Evolutionary conservation across 2,888 invertebrate genomes (phyloP).

Genomic region (Acanthacorydalis orientalis): DNA sequence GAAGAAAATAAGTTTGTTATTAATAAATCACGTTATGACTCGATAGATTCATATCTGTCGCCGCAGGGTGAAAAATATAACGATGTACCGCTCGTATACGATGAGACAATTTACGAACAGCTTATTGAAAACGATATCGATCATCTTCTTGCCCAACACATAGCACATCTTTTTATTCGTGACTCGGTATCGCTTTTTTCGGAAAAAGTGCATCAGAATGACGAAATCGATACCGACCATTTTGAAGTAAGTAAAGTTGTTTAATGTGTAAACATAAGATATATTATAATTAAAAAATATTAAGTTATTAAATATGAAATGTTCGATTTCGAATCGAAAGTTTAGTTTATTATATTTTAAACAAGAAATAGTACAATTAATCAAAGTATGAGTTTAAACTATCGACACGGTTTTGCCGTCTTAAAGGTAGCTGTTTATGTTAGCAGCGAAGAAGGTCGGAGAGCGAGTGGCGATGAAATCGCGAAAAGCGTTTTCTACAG

Average conservation of each 20-base stretch:
- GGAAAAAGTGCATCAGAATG: conserved; percentile 89
- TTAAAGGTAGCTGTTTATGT: no score
- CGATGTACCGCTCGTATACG: conserved; percentile 81
- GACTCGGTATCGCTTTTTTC: conserved; percentile 91
- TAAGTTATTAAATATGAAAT: no score
- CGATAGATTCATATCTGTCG: conserved; percentile 92
- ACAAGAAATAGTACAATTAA: no score
- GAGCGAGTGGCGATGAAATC: no score
- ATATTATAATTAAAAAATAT: no score
- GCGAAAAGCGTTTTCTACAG: no score
- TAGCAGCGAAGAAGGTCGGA: no score
- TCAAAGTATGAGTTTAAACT: no score
- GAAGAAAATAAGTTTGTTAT: conserved; percentile 65
- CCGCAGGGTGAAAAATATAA: conserved; percentile 82
- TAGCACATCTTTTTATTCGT: conserved; percentile 95
- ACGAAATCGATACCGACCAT: conserved; percentile 87
- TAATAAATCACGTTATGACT: conserved; percentile 91
- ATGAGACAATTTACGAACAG: conserved; percentile 64
- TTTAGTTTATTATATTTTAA: no score
- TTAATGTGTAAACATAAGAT: no score
- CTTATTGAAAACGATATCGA: conserved; percentile 82
- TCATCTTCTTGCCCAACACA: conserved; percentile 80
- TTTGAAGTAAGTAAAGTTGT: conserved; percentile 63
- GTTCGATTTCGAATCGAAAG: no score
- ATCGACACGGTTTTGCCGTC: no score